Evolutionary conservation across 2,888 invertebrate genomes (phyloP), one percentile per base, ranked within the genome.

Genomic region (Ypsolopha scabrella): DNA sequence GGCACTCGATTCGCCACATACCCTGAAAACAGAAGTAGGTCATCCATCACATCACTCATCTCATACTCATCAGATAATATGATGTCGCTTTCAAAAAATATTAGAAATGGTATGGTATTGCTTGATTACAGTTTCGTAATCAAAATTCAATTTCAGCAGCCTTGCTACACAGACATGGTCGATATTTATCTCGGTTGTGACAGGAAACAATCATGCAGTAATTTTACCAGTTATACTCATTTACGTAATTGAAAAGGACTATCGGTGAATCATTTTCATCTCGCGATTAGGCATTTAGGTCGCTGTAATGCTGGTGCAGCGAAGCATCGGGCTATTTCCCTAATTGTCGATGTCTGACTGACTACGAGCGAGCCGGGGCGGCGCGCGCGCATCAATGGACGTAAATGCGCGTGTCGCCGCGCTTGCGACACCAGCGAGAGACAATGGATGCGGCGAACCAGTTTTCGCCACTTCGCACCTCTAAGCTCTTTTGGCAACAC

Each of bases 1-100:
- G 92, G 91, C 13, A 89, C 88, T 6, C 89, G 88, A 53, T 73
- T 86, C 48, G 67, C 62, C 46, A 73, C 71, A 58, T 83, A 83
- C 46, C 80, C 87, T 87, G 80, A 1, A 71, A 71, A 38, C 57
- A 56, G 10, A 50, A 35, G 11, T 9, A 39, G n/a, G n/a, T n/a
- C n/a, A n/a, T n/a, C n/a, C n/a, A n/a, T n/a, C n/a, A n/a, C n/a
- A n/a, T n/a, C n/a, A n/a, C n/a, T n/a, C n/a, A n/a, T n/a, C n/a
- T n/a, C 24, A 24, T 24, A 24, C 2, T 24, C 4, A 24, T 24
- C 24, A 24, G 24, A 24, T 24, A 24, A 3, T 24, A 2, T 4
- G 24, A 24, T 24, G 24, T 24, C 2, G 24, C 24, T 24, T 24
- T 38, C n/a, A 6, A 38, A 38, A 38, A 38, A 38, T 1, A 8